Evolutionary conservation across 2,797 vertebrate genomes (phyloP), one percentile per base, ranked within the genome.

Genomic region (Helicolenus hilgendorfi): DNA sequence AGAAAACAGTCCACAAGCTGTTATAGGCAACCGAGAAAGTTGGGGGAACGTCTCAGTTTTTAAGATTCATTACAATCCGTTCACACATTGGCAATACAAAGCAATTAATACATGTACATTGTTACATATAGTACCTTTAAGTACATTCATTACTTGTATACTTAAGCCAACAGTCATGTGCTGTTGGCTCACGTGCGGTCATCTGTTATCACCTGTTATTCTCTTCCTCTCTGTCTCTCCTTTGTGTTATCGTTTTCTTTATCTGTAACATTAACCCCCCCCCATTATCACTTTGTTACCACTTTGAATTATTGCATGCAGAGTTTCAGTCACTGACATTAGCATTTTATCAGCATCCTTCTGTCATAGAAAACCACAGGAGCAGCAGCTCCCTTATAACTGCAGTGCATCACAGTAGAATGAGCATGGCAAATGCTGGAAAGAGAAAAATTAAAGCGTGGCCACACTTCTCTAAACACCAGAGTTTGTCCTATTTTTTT

Each of bases 401-500:
- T 77, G n/a, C 36, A 18, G 5, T 31, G 18, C 5, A 20, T 59
- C 24, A 24, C 67, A 81, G 26, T 68, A 53, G 7, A 81, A 60
- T 22, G 22, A 77, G 22, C 55, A 26, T 45, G 65, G 59, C 55
- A 65, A 74, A 72, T 83, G 62, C 59, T 72, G 2, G 35, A 79
- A 53, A 77, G 73, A 59, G 38, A 45, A 56, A 79, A 70, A 67
- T 15, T 2, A 22, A 69, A 65, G 69, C 24, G 49, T 15, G 27
- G 14, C 56, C 36, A 38, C 60, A 33, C 36, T 78, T 70, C 35
- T 70, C 11, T 77, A 45, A 72, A 77, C 26, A n/a, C n/a, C 14
- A 20, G 14, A 64, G 10, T 73, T 78, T 85, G 75, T 68, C 80
- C 80, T 77, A 70, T 77, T 79, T 77, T 79, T 88, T 49, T 72